These are phyloP conservation scores for Chitala chitala DNA, from an alignment of 2,113 vertebrate genomes.

Conservation along the genomic window DNA sequence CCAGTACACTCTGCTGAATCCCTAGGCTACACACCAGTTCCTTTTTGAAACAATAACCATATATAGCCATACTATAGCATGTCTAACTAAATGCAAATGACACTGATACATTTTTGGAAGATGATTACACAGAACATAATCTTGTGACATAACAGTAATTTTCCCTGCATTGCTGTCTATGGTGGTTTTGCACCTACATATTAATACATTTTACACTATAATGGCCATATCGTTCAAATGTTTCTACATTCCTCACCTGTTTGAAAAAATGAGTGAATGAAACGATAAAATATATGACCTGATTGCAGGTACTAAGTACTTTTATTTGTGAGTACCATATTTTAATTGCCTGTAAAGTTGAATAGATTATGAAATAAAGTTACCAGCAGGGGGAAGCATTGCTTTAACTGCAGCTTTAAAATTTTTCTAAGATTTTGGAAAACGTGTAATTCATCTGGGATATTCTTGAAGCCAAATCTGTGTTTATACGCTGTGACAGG, in stretches of 20 bases:
- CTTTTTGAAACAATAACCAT: not conserved
- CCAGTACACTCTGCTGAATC: not conserved
- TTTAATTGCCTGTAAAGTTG: not conserved
- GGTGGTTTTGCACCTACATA: too few relatives aligned
- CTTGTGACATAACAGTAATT: too few relatives aligned
- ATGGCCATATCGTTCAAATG: too few relatives aligned
- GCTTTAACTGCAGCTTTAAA: not conserved
- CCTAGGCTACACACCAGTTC: not conserved
- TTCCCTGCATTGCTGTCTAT: too few relatives aligned
- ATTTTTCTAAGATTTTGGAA: not conserved
- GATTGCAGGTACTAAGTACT: too few relatives aligned
- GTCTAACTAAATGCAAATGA: not conserved
- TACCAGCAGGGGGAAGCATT: conserved; percentile 14
- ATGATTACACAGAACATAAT: too few relatives aligned
- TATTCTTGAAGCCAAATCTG: not conserved
- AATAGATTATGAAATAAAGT: not conserved
- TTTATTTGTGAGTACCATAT: not conserved
- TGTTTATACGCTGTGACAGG: not conserved
- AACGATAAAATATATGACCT: too few relatives aligned
- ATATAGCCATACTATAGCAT: not conserved
- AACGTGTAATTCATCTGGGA: not conserved
- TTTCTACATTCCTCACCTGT: too few relatives aligned
- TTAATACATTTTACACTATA: too few relatives aligned
- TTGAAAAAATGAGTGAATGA: too few relatives aligned
- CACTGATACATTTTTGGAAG: too few relatives aligned